Evolutionary conservation across 64 coral and sea anemone genomes (phyloP).

Genomic region (Orbicella faveolata): DNA sequence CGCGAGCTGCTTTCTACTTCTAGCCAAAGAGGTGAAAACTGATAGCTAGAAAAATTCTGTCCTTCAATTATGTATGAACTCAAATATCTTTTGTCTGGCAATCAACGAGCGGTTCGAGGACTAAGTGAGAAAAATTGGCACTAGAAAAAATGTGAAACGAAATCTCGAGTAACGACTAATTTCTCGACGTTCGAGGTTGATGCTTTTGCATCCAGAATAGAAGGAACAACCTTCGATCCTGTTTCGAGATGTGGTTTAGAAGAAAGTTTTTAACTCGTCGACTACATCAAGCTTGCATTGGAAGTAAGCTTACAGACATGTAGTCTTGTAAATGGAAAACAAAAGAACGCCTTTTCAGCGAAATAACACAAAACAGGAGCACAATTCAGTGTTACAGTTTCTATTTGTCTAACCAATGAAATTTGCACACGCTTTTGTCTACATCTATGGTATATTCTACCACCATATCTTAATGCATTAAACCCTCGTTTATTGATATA

Average conservation of each 20-base stretch:
- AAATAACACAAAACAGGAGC: not conserved
- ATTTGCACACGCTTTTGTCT: not conserved
- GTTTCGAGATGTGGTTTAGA: not conserved
- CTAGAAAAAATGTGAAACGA: not conserved
- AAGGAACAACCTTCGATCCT: not conserved
- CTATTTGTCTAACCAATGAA: not conserved
- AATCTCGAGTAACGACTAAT: too few species aligned
- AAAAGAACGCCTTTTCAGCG: not conserved
- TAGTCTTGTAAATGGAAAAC: slow-evolving; percentile 15
- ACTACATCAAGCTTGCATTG: not conserved
- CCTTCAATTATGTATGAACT: slow-evolving; percentile 38
- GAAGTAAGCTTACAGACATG: not conserved
- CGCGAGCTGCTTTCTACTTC: not conserved
- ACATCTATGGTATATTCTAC: not conserved
- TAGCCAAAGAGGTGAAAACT: not conserved
- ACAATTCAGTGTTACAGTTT: not conserved
- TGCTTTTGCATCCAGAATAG: not conserved
- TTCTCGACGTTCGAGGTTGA: not conserved
- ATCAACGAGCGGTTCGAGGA: not conserved
- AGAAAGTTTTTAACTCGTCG: not conserved
- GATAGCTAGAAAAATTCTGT: not conserved
- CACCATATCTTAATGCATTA: not conserved
- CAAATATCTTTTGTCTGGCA: slow-evolving; percentile 31
- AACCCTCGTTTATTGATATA: not conserved
- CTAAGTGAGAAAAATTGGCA: not conserved